Percentiles rank a stretch among this genome's conserved stretches.
Evolutionary conservation across 2,888 invertebrate species (phyloP).

Genomic region (Dicranocentrus wangi): DNA sequence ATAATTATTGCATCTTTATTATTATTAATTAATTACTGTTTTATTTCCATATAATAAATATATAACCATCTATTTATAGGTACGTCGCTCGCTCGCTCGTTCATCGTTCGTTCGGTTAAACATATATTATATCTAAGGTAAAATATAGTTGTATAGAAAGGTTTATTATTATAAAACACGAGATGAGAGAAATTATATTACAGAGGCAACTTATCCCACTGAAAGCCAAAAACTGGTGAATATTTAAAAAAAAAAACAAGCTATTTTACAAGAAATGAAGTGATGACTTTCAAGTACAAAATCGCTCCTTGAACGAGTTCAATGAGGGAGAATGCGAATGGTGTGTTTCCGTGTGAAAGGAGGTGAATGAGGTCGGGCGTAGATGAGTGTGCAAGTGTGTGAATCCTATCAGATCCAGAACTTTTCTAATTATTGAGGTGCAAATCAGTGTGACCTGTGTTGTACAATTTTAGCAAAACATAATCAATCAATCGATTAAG

Average conservation of each 20-base stretch:
- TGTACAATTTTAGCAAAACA: slow-evolving; percentile 38
- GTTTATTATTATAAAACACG: slow-evolving; percentile 3
- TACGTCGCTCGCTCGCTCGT: no score
- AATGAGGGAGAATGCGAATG: background rate
- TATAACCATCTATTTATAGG: background rate
- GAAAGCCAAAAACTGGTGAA: slow-evolving; percentile 30
- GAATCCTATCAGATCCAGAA: slow-evolving; percentile 1
- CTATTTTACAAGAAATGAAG: slow-evolving; percentile 29
- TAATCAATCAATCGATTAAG: slow-evolving; percentile 24
- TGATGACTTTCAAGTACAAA: slow-evolving; percentile 64
- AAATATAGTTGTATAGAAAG: background rate
- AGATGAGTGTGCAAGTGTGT: slow-evolving; percentile 7
- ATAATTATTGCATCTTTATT: slow-evolving; percentile 23
- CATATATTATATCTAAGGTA: no score
- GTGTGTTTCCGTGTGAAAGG: background rate
- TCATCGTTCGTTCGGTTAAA: no score
- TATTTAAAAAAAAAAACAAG: background rate
- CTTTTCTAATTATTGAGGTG: slow-evolving; percentile 23
- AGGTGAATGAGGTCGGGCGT: slow-evolving; percentile 6
- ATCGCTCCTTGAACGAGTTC: slow-evolving; percentile 38
- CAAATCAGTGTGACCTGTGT: slow-evolving; percentile 52
- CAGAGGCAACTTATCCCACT: slow-evolving; percentile 59
- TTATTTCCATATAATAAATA: slow-evolving; percentile 13
- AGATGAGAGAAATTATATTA: background rate
- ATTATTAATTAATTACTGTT: slow-evolving; percentile 27